phyloP scores from a whole-genome alignment of 2,888 invertebrate genomes.

The Podabrus alpinus region DNA sequence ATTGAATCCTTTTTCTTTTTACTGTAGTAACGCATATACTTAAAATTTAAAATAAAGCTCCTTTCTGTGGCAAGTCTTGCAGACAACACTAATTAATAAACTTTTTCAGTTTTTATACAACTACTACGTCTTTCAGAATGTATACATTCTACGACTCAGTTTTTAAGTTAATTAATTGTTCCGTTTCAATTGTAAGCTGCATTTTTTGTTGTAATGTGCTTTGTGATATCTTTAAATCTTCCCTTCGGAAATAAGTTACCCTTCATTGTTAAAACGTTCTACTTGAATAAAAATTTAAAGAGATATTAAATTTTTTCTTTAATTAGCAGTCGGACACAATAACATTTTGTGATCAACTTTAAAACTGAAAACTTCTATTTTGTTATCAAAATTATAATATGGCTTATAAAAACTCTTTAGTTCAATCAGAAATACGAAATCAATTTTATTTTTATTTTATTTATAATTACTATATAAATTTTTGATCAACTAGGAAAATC shows the following conservation, averaged over 20 bases:
- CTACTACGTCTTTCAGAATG: slow-evolving; percentile 19
- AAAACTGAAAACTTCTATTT: background rate
- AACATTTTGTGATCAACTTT: background rate
- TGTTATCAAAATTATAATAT: too few species aligned
- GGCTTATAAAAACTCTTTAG: too few species aligned
- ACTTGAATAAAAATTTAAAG: background rate
- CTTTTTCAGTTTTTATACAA: slow-evolving; percentile 23
- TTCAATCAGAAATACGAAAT: too few species aligned
- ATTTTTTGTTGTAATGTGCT: slow-evolving; percentile 18
- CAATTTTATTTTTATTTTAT: too few species aligned
- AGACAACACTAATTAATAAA: slow-evolving; percentile 29
- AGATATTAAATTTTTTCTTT: background rate
- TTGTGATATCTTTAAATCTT: slow-evolving; percentile 10
- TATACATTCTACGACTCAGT: slow-evolving; percentile 22
- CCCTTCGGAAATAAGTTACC: slow-evolving; percentile 1
- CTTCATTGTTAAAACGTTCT: background rate
- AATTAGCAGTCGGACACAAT: background rate
- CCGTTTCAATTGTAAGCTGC: slow-evolving; percentile 25
- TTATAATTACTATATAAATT: too few species aligned
- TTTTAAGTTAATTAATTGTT: slow-evolving; percentile 34
- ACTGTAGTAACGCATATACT: slow-evolving; percentile 5
- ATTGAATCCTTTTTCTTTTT: slow-evolving; percentile 7
- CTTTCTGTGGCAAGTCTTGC: slow-evolving; percentile 27
- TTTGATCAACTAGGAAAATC: too few species aligned
- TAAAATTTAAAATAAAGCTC: slow-evolving; percentile 16